Conservation (phyloP, 2,797 vertebrate species). For the Hypotaenidia philippensis region DNA sequence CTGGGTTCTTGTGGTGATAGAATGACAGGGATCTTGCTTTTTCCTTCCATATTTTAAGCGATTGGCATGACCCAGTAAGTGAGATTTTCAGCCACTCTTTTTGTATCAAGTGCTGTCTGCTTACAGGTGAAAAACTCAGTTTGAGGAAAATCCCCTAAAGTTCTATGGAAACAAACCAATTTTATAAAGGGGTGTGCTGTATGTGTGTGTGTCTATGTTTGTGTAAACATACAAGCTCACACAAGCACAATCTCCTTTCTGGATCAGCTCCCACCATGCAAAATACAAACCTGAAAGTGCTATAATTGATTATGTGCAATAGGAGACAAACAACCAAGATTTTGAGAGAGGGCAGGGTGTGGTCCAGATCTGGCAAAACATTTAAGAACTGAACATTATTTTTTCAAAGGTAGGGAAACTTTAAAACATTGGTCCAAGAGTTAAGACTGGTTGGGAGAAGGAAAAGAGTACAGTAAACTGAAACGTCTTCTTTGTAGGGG, state of each 20-base stretch:
- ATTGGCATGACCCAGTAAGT: not conserved
- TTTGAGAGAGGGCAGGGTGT: slow-evolving; percentile 63
- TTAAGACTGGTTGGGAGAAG: slow-evolving; percentile 49
- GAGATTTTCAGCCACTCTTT: not conserved
- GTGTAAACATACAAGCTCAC: slow-evolving; percentile 67
- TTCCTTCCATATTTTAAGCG: not conserved
- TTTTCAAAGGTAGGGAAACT: slow-evolving; percentile 71
- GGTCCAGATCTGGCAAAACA: slow-evolving; percentile 68
- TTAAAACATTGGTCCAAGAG: slow-evolving; percentile 57
- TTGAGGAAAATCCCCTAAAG: slow-evolving; percentile 35
- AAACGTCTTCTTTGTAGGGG: slow-evolving; percentile 43
- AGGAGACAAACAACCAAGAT: slow-evolving; percentile 57
- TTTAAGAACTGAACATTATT: slow-evolving; percentile 67
- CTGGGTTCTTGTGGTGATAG: not conserved
- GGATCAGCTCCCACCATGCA: slow-evolving; percentile 66
- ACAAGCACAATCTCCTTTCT: slow-evolving; percentile 60
- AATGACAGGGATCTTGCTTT: not conserved
- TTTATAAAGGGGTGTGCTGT: not conserved
- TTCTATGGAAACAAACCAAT: not conserved
- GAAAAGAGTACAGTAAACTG: slow-evolving; percentile 41
- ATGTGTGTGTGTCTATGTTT: slow-evolving; percentile 27
- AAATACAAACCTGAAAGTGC: slow-evolving; percentile 67
- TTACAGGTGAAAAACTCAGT: not conserved
- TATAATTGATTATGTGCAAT: slow-evolving; percentile 72
- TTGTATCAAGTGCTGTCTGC: not conserved